phyloP scores from a whole-genome alignment of 2,113 vertebrate species.

The Clinocottus analis region DNA sequence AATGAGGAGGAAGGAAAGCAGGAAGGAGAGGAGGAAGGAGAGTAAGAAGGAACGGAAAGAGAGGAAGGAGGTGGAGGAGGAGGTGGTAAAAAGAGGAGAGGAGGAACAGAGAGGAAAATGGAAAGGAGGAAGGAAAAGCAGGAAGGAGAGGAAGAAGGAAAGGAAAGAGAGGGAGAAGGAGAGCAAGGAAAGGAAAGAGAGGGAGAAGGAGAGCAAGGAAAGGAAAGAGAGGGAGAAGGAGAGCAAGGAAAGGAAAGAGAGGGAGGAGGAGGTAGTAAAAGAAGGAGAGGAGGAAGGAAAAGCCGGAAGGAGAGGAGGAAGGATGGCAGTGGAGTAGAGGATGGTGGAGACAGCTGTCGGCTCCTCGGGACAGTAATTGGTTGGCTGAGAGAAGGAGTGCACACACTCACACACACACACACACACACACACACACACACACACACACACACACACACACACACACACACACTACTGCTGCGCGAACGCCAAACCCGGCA shows the following conservation, averaged over 20 bases:
- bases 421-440: conserved; percentile 11
- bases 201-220: no score
- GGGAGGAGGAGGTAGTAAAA: conserved; percentile 1
- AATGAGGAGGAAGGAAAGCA: conserved; percentile 36
- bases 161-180: no score
- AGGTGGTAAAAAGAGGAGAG: no score
- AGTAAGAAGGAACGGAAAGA: no score
- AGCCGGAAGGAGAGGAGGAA: conserved; percentile 20
- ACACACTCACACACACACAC: conserved; percentile 29
- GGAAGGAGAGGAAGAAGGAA: no score
- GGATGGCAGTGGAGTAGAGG: conserved; percentile 45
- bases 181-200: no score
- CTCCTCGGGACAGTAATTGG: conserved; percentile 82
- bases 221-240: no score
- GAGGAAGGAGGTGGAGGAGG: no score
- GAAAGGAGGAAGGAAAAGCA: no score
- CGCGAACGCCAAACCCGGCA: conserved; percentile 38
- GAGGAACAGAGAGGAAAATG: no score
- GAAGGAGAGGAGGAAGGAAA: conserved; percentile 20
- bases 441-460: conserved; percentile 28
- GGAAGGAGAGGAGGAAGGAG: conserved; percentile 60
- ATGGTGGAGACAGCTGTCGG: conserved; percentile 76
- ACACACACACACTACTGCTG: conserved; percentile 8
- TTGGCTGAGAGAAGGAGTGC: conserved; percentile 66
- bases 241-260: conserved; percentile 29